Conservation (phyloP, 2,888 invertebrate genomes). For the Gymnoscelis rufifasciata region DNA sequence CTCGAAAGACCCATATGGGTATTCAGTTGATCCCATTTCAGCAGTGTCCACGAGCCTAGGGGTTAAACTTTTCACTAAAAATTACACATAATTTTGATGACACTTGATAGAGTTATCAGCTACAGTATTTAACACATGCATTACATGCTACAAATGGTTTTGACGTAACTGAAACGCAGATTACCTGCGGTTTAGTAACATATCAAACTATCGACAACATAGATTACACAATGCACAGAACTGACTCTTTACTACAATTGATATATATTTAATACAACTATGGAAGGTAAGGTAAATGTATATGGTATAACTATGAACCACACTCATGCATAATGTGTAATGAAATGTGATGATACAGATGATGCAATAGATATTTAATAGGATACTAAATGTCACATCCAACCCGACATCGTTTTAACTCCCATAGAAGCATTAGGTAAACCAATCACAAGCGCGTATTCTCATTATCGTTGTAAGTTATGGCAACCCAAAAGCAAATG, state of each 20-base stretch:
- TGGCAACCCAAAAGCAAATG: conserved; percentile 74
- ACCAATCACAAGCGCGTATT: conserved; percentile 73
- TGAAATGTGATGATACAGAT: conserved; percentile 23
- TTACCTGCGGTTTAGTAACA: conserved; percentile 6
- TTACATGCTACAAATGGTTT: conserved; percentile 43
- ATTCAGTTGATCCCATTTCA: too few species aligned
- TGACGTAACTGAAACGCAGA: conserved; percentile 27
- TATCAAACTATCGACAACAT: conserved; percentile 7
- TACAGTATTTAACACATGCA: conserved; percentile 51
- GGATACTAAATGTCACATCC: conserved; percentile 37
- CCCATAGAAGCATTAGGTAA: conserved; percentile 67
- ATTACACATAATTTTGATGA: conserved; percentile 9
- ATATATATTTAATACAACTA: background rate
- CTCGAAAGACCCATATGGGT: too few species aligned
- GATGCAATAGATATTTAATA: conserved; percentile 40
- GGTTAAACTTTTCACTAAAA: too few species aligned
- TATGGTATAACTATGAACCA: conserved; percentile 52
- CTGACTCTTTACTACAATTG: background rate
- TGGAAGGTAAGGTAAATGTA: conserved; percentile 18
- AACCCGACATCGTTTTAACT: conserved; percentile 62
- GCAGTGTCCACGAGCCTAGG: too few species aligned
- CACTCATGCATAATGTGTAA: conserved; percentile 73
- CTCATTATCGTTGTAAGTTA: conserved; percentile 47
- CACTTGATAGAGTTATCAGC: conserved; percentile 29
- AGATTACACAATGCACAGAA: background rate